Percentiles rank a stretch among this genome's conserved stretches.
Evolutionary conservation across 2,797 vertebrate species (phyloP).

Genomic region (Sciurus vulgaris): DNA sequence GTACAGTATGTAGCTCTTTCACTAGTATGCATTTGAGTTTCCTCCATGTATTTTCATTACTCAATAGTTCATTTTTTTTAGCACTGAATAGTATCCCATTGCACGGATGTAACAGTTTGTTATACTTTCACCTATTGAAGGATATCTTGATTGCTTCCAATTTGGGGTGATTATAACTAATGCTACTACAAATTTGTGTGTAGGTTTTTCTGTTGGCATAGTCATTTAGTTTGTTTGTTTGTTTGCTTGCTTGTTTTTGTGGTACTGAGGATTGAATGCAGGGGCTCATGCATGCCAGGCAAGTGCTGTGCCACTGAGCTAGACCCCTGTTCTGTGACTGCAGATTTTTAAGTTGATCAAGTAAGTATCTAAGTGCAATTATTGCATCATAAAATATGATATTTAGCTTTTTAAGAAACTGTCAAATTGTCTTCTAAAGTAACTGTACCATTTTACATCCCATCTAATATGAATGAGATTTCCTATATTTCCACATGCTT

Average conservation of each 20-base stretch:
- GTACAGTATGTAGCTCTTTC: conserved; percentile 7
- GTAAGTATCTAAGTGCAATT: neutral
- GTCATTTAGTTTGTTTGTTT: neutral
- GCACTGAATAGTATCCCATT: neutral
- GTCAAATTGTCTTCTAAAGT: conserved; percentile 23
- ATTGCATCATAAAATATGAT: neutral
- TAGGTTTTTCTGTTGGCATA: neutral
- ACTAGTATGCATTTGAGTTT: neutral
- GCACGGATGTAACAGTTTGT: neutral
- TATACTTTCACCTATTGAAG: conserved; percentile 19
- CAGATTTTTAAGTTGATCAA: conserved; percentile 17
- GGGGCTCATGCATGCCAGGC: too few species aligned
- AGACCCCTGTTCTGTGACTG: too few species aligned
- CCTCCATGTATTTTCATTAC: neutral
- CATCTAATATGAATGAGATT: neutral
- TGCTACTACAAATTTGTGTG: neutral
- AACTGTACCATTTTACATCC: neutral
- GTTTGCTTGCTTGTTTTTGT: too few species aligned
- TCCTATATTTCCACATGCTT: neutral
- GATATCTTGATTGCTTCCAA: neutral
- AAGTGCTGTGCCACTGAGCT: too few species aligned
- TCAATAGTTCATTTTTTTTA: conserved; percentile 23
- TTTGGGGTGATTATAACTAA: conserved; percentile 38
- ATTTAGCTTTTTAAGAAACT: conserved; percentile 46
- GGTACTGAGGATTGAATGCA: neutral